phyloP scores from a whole-genome alignment of 2,797 vertebrate species.

The Scarus forsteni region DNA sequence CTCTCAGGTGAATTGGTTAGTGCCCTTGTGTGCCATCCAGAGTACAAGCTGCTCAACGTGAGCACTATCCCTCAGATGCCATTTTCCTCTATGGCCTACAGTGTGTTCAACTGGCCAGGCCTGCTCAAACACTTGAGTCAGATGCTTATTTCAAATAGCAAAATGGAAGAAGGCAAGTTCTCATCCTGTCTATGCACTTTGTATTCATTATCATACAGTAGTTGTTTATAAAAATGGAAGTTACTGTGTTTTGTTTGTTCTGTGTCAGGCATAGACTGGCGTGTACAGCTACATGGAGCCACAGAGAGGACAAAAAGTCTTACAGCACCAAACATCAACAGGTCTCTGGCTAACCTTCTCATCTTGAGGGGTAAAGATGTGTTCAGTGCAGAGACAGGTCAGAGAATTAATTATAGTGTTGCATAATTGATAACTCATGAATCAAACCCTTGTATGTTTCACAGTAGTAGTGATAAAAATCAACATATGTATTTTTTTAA shows the following conservation, averaged over 20 bases:
- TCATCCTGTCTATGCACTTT: neutral
- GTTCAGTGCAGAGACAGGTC: slow-evolving; percentile 86
- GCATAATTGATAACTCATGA: too few species aligned
- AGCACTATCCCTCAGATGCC: slow-evolving; percentile 93
- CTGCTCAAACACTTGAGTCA: slow-evolving; percentile 95
- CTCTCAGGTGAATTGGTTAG: slow-evolving; percentile 91
- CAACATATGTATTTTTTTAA: neutral
- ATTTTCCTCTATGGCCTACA: slow-evolving; percentile 89
- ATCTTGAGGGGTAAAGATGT: slow-evolving; percentile 93
- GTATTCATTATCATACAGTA: neutral
- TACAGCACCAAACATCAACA: slow-evolving; percentile 85
- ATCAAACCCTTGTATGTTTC: neutral
- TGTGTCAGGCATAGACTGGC: slow-evolving; percentile 92
- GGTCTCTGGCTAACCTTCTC: slow-evolving; percentile 92
- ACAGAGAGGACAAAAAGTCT: slow-evolving; percentile 60
- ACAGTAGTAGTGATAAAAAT: neutral
- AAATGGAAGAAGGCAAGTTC: slow-evolving; percentile 94
- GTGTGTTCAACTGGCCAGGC: slow-evolving; percentile 91
- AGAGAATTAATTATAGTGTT: slow-evolving; percentile 29
- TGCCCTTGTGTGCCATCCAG: slow-evolving; percentile 90
- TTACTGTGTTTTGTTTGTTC: neutral
- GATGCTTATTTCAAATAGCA: slow-evolving; percentile 95
- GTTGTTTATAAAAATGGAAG: neutral
- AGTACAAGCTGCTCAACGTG: slow-evolving; percentile 93
- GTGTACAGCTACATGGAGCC: slow-evolving; percentile 78